Percentiles rank a stretch among this genome's conserved stretches.
phyloP scores from a whole-genome alignment of 2,113 vertebrate species.

The Pithys albifrons region DNA sequence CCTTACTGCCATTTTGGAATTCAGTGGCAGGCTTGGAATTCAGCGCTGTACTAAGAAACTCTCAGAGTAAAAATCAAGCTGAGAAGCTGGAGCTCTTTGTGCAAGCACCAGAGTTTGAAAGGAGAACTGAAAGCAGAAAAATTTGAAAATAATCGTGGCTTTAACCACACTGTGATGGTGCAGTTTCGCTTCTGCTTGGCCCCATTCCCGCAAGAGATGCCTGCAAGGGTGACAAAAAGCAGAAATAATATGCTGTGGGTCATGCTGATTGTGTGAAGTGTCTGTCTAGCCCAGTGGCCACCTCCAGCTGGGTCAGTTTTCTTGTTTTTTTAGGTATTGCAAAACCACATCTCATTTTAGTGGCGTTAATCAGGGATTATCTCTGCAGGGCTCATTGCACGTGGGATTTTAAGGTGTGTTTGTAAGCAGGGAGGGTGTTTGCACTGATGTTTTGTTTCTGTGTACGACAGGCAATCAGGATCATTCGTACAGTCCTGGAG shows the following conservation, averaged over 20 bases:
- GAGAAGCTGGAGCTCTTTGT: not conserved
- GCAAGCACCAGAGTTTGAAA: not conserved
- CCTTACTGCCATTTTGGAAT: not conserved
- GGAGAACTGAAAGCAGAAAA: not conserved
- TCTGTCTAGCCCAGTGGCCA: not conserved
- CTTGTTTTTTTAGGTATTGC: not conserved
- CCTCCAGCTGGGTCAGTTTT: not conserved
- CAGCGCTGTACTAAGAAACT: not conserved
- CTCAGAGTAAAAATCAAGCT: not conserved
- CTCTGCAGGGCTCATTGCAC: rapidly evolving
- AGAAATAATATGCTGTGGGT: not conserved
- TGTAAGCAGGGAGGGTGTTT: not conserved
- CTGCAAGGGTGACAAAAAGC: not conserved
- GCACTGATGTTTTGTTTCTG: not conserved
- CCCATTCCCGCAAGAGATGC: not conserved
- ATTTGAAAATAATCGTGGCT: not conserved
- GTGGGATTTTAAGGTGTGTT: not conserved
- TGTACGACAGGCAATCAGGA: conserved; percentile 82
- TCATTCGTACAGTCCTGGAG: conserved; percentile 89
- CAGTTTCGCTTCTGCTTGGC: not conserved
- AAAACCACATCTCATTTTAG: rapidly evolving
- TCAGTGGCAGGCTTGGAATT: not conserved
- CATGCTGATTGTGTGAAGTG: rapidly evolving
- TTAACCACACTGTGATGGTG: rapidly evolving
- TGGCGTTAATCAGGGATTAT: rapidly evolving